Conservation (phyloP, 2,888 invertebrate genomes). For the Petrolisthes manimaculis region DNA sequence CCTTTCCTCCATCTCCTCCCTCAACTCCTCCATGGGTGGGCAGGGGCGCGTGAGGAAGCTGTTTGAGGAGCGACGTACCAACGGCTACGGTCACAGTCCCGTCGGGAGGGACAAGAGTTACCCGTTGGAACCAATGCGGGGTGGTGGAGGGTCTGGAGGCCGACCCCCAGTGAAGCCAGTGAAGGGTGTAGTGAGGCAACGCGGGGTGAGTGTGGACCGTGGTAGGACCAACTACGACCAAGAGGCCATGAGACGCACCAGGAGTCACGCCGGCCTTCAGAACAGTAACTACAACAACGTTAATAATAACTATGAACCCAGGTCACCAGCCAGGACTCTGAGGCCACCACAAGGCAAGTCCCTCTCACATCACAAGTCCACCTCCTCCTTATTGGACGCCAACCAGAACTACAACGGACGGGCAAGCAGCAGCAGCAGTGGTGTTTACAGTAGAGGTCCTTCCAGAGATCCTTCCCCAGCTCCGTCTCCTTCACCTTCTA, state of each 20-base stretch:
- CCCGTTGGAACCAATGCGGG: constrained; percentile 69
- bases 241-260: constrained; percentile 44
- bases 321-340: constrained; percentile 33
- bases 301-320: constrained; percentile 22
- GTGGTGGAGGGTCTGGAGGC: constrained; percentile 29
- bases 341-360: constrained; percentile 29
- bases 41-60: constrained; percentile 62
- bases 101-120: constrained; percentile 67
- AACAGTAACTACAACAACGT: neutral
- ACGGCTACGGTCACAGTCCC: constrained; percentile 61
- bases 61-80: constrained; percentile 58
- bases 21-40: constrained; percentile 56
- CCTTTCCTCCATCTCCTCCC: constrained; percentile 53
- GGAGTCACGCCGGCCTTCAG: constrained; percentile 60
- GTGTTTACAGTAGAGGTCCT: constrained; percentile 43
- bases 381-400: constrained; percentile 62
- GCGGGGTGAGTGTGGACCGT: constrained; percentile 49
- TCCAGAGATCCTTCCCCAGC: constrained; percentile 53
- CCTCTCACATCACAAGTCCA: constrained; percentile 58
- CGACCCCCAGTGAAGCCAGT: constrained; percentile 40
- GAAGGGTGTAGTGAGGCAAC: constrained; percentile 21
- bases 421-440: constrained; percentile 45
- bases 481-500: constrained; percentile 41
- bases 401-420: constrained; percentile 53
- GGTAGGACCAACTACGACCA: constrained; percentile 29